Conservation (phyloP, 2,113 vertebrate genomes). For the Otocyon megalotis region DNA sequence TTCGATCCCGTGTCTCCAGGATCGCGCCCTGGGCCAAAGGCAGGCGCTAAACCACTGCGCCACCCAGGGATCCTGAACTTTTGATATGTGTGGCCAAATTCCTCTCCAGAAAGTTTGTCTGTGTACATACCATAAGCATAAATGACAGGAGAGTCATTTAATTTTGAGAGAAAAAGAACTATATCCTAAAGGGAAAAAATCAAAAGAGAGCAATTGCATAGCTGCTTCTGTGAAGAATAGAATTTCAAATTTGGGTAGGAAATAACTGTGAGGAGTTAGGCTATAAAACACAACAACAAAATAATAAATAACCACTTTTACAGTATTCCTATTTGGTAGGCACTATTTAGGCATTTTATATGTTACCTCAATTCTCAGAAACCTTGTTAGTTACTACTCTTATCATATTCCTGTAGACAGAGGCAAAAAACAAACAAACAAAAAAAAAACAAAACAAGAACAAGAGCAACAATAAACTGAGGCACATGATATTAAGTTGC, state of each 20-base stretch:
- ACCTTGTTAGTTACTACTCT: background rate
- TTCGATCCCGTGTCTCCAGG: too few relatives aligned
- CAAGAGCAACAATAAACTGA: background rate
- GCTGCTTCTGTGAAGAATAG: background rate
- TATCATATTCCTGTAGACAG: background rate
- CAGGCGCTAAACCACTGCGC: too few relatives aligned
- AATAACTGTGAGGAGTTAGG: background rate
- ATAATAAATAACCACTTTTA: background rate
- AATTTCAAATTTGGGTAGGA: background rate
- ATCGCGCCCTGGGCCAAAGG: too few relatives aligned
- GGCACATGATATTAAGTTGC: background rate
- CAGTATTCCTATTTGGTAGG: background rate
- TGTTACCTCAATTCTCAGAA: background rate
- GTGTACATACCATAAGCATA: background rate
- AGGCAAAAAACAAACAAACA: background rate
- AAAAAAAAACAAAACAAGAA: background rate
- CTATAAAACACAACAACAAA: background rate
- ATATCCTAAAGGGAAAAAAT: background rate
- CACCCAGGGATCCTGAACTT: too few relatives aligned
- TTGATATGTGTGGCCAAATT: background rate
- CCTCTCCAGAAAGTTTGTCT: background rate
- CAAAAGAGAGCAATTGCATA: background rate
- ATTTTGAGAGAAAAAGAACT: conserved; percentile 24
- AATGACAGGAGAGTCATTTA: background rate
- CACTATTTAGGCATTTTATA: background rate